Evolutionary conservation across 2,888 invertebrate genomes (phyloP), one percentile per base, ranked within the genome.

Genomic region (Iselma pallidipennis): DNA sequence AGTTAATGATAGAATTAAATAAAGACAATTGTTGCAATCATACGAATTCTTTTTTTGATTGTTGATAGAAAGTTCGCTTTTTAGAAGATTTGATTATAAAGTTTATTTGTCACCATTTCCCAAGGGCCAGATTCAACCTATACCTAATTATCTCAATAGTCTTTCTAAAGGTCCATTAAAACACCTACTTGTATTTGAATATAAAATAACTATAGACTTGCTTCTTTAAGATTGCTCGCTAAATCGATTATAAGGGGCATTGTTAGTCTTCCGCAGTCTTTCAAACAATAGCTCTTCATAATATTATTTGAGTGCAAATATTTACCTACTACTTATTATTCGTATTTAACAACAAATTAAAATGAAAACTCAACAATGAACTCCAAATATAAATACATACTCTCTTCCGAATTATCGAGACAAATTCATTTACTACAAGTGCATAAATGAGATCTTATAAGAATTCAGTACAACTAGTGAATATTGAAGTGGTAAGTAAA

Each of bases 21-120:
- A 7, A 10, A 21, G 21, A 12, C 28, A 49, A 37, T 31, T 49
- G 16, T 14, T 9, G 55, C n/a, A n/a, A n/a, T 51, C 56, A 31
- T 45, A 55, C 29, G 51, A 49, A 37, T 31, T 56, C 53, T 56
- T 55, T 63, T 60, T n/a, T n/a, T n/a, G n/a, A n/a, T n/a, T n/a
- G n/a, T n/a, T n/a, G n/a, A n/a, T n/a, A n/a, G n/a, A n/a, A n/a
- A n/a, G n/a, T n/a, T n/a, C n/a, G 42, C 57, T 45, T 52, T 49
- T 57, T 29, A 9, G 25, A 29, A 28, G 26, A 50, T 49, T 62
- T 57, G 62, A 61, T 56, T 65, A 63, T 61, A 59, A 42, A 52
- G 49, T 59, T 56, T 66, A 66, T 65, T 68, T 65, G 66, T 66
- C 65, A 56, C 56, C 51, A 59, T 60, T 65, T 64, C 55, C 49